Conservation (phyloP, 2,113 vertebrate genomes). For the Hippocampus mohnikei region DNA sequence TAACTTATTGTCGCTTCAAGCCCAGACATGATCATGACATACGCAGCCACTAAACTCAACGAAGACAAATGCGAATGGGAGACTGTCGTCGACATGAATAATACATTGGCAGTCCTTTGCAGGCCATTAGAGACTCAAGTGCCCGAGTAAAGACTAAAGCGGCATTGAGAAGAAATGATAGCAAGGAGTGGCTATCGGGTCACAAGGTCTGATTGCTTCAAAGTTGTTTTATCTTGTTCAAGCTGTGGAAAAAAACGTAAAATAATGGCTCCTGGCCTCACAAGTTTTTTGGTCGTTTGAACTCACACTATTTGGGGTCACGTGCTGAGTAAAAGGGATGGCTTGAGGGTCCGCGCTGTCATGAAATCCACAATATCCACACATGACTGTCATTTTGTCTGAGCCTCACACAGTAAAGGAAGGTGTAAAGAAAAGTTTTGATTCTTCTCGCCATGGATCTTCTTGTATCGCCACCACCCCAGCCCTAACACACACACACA, state of each 20-base stretch:
- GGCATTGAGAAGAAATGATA: neutral
- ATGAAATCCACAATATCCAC: neutral
- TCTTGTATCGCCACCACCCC: neutral
- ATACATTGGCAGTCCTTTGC: neutral
- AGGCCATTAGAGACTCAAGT: neutral
- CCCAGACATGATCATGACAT: neutral
- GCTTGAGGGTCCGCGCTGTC: neutral
- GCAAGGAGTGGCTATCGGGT: neutral
- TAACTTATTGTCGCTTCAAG: neutral
- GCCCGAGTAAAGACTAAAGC: neutral
- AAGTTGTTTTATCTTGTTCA: neutral
- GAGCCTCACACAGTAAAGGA: too few species aligned
- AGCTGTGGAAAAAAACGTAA: neutral
- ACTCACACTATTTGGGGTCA: neutral
- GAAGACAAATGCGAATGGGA: neutral
- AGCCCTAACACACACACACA: neutral
- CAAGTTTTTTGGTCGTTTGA: neutral
- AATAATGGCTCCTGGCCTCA: neutral
- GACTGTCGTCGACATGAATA: neutral
- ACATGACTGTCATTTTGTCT: neutral
- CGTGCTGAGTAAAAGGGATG: neutral
- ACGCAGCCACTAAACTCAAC: neutral
- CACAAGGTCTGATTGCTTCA: neutral
- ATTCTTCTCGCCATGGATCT: neutral
- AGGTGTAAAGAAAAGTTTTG: neutral